Conservation (phyloP, 1,140 invertebrate species). For the Musca domestica region DNA sequence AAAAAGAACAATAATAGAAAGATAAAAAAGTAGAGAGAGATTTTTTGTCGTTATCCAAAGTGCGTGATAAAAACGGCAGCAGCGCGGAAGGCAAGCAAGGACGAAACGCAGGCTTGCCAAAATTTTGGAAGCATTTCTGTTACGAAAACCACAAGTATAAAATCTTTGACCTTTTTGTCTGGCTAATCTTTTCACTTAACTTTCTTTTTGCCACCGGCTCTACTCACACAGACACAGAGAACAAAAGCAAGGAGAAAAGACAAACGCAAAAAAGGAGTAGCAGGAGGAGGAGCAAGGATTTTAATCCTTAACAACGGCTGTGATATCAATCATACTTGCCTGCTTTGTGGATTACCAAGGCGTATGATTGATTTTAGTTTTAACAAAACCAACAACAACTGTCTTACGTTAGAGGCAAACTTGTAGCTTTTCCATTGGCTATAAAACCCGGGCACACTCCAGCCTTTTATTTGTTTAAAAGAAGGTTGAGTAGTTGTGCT, state of each 20-base stretch:
- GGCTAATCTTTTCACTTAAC: too few species aligned
- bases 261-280: constrained; percentile 15
- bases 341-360: constrained; percentile 49
- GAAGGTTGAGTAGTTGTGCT: constrained; percentile 11
- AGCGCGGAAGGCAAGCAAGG: too few species aligned
- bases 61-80: too few species aligned
- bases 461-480: constrained; percentile 4
- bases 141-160: too few species aligned
- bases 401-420: too few species aligned
- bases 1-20: constrained; percentile 14
- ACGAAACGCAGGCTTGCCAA: too few species aligned
- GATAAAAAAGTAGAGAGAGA: background rate
- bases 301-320: background rate
- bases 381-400: too few species aligned
- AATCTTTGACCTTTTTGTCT: too few species aligned
- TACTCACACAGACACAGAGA: background rate
- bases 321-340: constrained; percentile 30
- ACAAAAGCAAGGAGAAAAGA: background rate
- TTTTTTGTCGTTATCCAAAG: too few species aligned
- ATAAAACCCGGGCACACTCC: background rate
- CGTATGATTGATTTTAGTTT: constrained; percentile 2
- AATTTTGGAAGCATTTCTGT: too few species aligned
- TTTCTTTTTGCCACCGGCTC: too few species aligned
- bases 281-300: background rate
- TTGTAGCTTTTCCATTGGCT: too few species aligned